Conservation (phyloP, 2,113 vertebrate genomes). For the Phainopepla nitens region DNA sequence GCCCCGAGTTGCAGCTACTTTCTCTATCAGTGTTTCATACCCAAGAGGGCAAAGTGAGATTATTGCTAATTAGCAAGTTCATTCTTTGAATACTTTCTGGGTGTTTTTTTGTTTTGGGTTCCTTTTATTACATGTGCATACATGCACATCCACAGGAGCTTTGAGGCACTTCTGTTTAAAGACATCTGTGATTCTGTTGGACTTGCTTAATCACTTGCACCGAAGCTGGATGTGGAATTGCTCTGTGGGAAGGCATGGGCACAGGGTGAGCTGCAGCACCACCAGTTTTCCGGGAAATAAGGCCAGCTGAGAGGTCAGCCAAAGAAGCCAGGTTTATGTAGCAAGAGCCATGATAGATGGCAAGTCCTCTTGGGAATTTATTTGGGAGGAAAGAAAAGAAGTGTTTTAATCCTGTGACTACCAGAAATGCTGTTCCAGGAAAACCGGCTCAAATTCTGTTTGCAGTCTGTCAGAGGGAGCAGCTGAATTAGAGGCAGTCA, state of each 20-base stretch:
- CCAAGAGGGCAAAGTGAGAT: not conserved
- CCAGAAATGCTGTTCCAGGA: not conserved
- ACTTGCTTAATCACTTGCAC: not conserved
- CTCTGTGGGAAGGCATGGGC: not conserved
- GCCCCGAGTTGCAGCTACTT: not conserved
- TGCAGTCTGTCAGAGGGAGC: not conserved
- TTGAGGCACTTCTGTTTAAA: not conserved
- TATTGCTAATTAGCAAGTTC: not conserved
- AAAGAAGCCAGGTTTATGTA: not conserved
- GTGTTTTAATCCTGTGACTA: not conserved
- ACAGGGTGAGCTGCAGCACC: not conserved
- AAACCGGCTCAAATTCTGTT: not conserved
- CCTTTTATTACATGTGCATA: not conserved
- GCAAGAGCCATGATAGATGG: not conserved
- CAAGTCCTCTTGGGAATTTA: not conserved
- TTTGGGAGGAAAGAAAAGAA: not conserved
- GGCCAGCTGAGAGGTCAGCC: not conserved
- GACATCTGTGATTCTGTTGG: not conserved
- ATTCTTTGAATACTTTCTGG: not conserved
- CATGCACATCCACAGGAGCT: not conserved
- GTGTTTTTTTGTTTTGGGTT: not conserved
- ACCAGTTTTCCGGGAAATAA: constrained; percentile 14
- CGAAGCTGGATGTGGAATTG: not conserved
- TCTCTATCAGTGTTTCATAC: not conserved
- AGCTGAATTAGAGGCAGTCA: not conserved